A percentile compares a stretch with the other conserved stretches of the same genome.
Evolutionary conservation across 2,113 vertebrate species (phyloP).

Genomic region (Ammodramus savannarum): DNA sequence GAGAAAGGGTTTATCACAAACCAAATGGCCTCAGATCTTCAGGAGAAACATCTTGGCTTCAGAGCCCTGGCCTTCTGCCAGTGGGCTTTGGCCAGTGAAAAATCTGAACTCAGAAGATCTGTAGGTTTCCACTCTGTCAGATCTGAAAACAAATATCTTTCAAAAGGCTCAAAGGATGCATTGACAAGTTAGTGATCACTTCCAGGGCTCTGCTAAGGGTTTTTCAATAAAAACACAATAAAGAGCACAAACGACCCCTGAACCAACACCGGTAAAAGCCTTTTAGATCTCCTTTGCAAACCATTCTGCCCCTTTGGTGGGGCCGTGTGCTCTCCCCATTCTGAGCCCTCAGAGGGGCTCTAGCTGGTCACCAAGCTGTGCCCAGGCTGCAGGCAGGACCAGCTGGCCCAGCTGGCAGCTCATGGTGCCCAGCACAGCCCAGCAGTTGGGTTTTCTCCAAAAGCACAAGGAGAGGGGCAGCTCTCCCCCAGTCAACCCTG

Average conservation of each 20-base stretch:
- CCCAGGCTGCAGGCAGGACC: neutral
- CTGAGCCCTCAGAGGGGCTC: neutral
- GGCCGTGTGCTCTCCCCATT: rapidly evolving
- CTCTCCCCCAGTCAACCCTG: neutral
- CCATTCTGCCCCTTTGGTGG: neutral
- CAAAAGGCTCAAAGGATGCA: neutral
- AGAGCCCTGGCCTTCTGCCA: neutral
- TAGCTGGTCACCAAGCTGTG: neutral
- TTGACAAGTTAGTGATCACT: neutral
- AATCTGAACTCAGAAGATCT: neutral
- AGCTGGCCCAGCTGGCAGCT: neutral
- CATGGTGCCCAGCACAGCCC: neutral
- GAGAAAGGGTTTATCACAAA: neutral
- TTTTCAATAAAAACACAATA: neutral
- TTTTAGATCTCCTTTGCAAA: neutral
- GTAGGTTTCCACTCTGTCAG: neutral
- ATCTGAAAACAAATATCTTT: neutral
- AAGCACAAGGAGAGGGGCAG: neutral
- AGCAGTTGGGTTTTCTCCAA: neutral
- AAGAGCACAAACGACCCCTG: neutral
- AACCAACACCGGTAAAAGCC: neutral
- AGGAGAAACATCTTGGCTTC: neutral
- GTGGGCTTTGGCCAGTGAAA: neutral
- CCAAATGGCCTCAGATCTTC: rapidly evolving
- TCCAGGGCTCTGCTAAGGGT: neutral